phyloP scores from a whole-genome alignment of 2,113 vertebrate genomes.

The Tringa solitaria region DNA sequence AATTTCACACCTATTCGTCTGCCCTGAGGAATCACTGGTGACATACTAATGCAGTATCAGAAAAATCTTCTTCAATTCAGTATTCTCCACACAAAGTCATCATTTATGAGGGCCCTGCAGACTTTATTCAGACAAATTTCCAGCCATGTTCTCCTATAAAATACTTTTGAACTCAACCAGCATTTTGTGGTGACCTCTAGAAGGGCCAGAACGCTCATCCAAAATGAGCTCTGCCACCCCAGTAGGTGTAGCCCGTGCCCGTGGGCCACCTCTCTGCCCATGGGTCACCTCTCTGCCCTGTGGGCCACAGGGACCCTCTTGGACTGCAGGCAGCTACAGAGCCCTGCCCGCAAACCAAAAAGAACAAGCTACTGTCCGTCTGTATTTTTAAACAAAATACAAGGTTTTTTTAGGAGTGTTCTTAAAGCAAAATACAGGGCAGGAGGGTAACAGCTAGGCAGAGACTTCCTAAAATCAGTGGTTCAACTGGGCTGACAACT shows the following conservation, averaged over 20 bases:
- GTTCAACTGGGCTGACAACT: neutral
- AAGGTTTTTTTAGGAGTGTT: neutral
- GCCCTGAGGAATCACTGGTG: neutral
- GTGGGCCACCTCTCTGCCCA: neutral
- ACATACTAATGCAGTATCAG: neutral
- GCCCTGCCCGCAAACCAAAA: neutral
- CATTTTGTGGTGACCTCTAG: neutral
- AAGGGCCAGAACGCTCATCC: neutral
- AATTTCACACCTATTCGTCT: neutral
- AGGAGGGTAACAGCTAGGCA: neutral
- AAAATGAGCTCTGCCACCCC: neutral
- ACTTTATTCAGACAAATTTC: neutral
- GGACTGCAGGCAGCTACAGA: neutral
- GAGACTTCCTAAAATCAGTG: neutral
- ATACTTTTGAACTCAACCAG: neutral
- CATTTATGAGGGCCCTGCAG: neutral
- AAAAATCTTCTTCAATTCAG: neutral
- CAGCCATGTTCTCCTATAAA: neutral
- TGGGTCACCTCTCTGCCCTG: neutral
- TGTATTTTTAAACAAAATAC: neutral
- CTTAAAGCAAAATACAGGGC: neutral
- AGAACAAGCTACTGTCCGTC: neutral
- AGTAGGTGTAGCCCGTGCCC: neutral
- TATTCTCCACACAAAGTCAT: neutral
- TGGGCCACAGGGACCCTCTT: neutral